Percentiles rank a stretch among this genome's conserved stretches.
These are phyloP conservation scores for Dorcus hopei DNA, from an alignment of 2,888 invertebrate species.

Conservation along the genomic window DNA sequence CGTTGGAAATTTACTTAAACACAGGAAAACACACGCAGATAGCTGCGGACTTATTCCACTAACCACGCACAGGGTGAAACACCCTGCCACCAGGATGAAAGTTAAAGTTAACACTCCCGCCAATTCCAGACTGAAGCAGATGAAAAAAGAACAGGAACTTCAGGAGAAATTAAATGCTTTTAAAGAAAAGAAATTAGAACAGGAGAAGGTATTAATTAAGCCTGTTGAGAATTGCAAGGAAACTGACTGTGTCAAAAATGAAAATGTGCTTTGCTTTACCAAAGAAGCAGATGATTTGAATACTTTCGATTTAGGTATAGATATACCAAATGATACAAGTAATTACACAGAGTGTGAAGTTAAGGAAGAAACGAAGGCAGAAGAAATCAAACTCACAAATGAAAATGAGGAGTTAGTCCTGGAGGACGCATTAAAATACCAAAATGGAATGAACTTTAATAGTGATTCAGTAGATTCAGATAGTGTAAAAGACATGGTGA, in stretches of 20 bases:
- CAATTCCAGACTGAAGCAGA: constrained; percentile 33
- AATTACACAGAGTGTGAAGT: not conserved
- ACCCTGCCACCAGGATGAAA: constrained; percentile 39
- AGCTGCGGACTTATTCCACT: constrained; percentile 44
- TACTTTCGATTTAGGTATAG: not conserved
- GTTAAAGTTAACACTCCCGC: constrained; percentile 38
- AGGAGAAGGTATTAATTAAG: not conserved
- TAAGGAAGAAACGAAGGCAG: not conserved
- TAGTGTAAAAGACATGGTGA: no score
- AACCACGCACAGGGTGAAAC: constrained; percentile 38
- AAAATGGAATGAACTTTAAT: no score
- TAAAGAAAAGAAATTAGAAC: constrained; percentile 1
- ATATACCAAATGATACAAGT: not conserved
- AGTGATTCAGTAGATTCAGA: no score
- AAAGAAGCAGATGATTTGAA: not conserved
- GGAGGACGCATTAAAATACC: not conserved
- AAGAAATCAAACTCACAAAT: not conserved
- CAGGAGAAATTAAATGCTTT: constrained; percentile 1
- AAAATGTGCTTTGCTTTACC: not conserved
- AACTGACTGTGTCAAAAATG: not conserved
- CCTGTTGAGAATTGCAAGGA: not conserved
- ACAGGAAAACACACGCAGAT: constrained; percentile 49
- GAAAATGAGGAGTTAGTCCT: not conserved
- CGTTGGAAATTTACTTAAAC: constrained; percentile 52
- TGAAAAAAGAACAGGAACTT: constrained; percentile 20